Evolutionary conservation across 2,113 vertebrate species (phyloP).

Genomic region (Pluvialis apricaria): DNA sequence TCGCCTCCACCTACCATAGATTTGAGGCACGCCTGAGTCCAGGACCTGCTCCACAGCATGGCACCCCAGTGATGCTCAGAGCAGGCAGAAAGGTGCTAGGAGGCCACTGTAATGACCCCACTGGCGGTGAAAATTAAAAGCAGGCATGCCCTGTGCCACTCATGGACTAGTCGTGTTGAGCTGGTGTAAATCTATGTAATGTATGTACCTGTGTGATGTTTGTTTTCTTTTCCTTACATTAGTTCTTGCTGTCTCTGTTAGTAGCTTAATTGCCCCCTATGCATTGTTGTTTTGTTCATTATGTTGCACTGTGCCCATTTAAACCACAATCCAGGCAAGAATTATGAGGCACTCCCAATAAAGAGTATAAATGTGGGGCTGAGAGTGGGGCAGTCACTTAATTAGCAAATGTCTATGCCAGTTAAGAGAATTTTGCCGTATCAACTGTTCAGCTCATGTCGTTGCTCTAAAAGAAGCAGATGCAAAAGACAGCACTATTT

Average conservation of each 20-base stretch:
- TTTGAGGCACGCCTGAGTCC: neutral
- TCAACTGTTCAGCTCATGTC: neutral
- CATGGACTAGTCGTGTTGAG: neutral
- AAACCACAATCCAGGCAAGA: neutral
- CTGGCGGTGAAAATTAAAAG: neutral
- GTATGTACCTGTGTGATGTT: rapidly evolving
- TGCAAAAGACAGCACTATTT: conserved; percentile 2
- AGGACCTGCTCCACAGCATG: neutral
- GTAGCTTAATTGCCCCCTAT: neutral
- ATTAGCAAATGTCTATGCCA: neutral
- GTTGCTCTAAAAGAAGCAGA: neutral
- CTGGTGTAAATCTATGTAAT: neutral
- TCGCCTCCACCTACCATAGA: neutral
- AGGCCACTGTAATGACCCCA: neutral
- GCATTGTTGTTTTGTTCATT: neutral
- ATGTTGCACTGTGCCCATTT: neutral
- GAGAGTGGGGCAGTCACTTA: neutral
- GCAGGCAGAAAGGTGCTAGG: neutral
- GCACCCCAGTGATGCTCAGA: neutral
- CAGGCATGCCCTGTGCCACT: neutral
- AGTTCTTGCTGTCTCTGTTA: neutral
- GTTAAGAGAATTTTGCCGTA: neutral
- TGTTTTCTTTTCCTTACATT: neutral
- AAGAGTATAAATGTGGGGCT: neutral
- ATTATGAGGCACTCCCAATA: neutral